A percentile compares a stretch with the other conserved stretches of the same genome.
phyloP scores from a whole-genome alignment of 37 sponge, comb jelly and placozoan genomes.

The Bolinopsis microptera region DNA sequence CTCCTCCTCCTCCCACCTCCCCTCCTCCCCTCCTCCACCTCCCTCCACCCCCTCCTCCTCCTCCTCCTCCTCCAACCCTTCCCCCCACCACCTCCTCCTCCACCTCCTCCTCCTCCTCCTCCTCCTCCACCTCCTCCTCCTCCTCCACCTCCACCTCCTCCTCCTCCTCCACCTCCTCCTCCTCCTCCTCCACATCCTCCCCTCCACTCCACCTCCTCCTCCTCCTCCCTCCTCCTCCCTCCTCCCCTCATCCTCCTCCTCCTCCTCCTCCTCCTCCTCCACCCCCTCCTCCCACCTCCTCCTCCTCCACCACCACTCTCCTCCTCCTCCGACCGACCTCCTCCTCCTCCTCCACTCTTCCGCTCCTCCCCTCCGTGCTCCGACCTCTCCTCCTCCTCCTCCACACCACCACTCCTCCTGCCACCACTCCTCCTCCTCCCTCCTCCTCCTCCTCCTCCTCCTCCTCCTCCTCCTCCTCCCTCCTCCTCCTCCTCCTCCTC shows the following conservation, averaged over 20 bases:
- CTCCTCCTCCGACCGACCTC: neutral
- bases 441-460: constrained; percentile 41
- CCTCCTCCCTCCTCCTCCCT: too few relatives aligned
- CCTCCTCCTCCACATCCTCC: neutral
- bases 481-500: neutral
- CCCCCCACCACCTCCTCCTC: neutral
- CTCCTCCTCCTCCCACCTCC: neutral
- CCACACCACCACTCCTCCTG: neutral
- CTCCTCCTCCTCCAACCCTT: neutral
- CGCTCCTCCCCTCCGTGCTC: too few relatives aligned
- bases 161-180: constrained; percentile 22
- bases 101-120: constrained; percentile 31
- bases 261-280: neutral
- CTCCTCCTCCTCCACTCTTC: too few relatives aligned
- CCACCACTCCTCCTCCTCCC: constrained; percentile 14
- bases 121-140: neutral
- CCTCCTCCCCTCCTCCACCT: too few relatives aligned
- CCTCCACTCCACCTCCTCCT: neutral
- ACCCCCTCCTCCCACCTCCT: neutral
- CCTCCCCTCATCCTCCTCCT: neutral
- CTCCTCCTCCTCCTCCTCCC: neutral
- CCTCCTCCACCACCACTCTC: neutral
- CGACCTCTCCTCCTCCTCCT: neutral
- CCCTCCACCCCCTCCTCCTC: too few relatives aligned
- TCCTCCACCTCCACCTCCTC: constrained; percentile 15